These are phyloP conservation scores for Empidonax traillii DNA, from an alignment of 2,113 vertebrate species.

Conservation along the genomic window DNA sequence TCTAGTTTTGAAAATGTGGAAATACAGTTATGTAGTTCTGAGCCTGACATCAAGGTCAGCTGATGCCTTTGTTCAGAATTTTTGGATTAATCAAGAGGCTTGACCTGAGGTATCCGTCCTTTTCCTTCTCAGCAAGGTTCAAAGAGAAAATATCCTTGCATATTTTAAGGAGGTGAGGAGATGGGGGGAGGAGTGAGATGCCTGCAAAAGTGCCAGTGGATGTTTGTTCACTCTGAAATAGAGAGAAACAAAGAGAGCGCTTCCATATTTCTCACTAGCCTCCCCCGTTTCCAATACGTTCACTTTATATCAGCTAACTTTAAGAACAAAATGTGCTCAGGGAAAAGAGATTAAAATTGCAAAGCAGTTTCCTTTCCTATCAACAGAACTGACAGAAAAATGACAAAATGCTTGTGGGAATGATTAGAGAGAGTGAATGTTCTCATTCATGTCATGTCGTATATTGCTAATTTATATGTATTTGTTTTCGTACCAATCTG, in stretches of 20 bases:
- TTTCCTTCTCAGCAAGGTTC: not conserved
- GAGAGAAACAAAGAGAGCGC: not conserved
- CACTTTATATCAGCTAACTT: not conserved
- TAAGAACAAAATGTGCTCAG: conserved; percentile 11
- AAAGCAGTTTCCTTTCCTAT: conserved; percentile 11
- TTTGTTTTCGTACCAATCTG: conserved; percentile 10
- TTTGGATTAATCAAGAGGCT: not conserved
- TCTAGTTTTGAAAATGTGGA: not conserved
- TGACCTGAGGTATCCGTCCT: not conserved
- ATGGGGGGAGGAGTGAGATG: not conserved
- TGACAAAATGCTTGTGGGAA: conserved; percentile 46
- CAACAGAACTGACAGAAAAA: conserved; percentile 35
- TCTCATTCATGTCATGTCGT: conserved; percentile 10
- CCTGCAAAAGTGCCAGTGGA: not conserved
- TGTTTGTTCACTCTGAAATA: not conserved
- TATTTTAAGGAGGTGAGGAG: conserved; percentile 1
- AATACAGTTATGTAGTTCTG: not conserved
- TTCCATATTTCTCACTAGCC: not conserved
- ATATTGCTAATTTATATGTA: conserved; percentile 34
- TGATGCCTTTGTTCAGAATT: not conserved
- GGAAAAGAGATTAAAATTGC: conserved; percentile 45
- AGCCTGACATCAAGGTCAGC: not conserved
- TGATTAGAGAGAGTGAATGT: conserved; percentile 11
- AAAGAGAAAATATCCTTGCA: not conserved
- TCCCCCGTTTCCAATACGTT: not conserved